Evolutionary conservation across 2,888 invertebrate genomes (phyloP), one percentile per base, ranked within the genome.

Genomic region (Aphrophora alni): DNA sequence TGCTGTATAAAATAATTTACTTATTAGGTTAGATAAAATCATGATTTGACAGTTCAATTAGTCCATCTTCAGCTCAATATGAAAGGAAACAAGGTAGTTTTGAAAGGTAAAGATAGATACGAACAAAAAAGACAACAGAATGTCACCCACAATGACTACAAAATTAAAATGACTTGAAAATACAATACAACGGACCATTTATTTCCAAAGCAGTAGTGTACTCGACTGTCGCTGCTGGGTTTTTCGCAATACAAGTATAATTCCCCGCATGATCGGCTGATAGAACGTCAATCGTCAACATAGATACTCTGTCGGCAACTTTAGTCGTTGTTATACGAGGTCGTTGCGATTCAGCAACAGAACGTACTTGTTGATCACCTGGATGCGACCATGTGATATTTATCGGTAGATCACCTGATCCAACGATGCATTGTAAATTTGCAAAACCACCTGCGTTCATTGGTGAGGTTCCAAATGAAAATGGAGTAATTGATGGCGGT

Each of bases 311-410:
- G 59, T 59, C 59, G 12, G 59, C 59, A 1, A 59, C 59, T 59
- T 59, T 59, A 21, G 59, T 59, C 21, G 59, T 59, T 21, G 59
- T 59, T 21, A 59, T 59, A 8, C 59, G 59, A 21, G 59, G 59
- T 21, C 59, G n/a, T 59, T 59, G 59, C 7, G 59, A 59, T 21
- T 59, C 59, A 21, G 59, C 59, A 10, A 59, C 21, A 59, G 59
- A 59, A 21, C 59, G 59, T 7, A 59, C 21, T 59, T 59, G 59
- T 5, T 59, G 59, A 21, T 59, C 59, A 21, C 88, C 89, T 84
- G 91, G 90, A 85, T 92, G 90, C n/a, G 90, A 90, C 95, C 95
- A 95, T 74, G 90, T 88, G 38, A 95, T 91, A 81, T 91, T 90
- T 74, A 94, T 88, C 1, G 93, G 93, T 70, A 90, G 87, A 87